A percentile compares a stretch with the other conserved stretches of the same genome.
These are phyloP conservation scores for Eugnorisma glareosa DNA, from an alignment of 2,888 invertebrate species.

Conservation along the genomic window DNA sequence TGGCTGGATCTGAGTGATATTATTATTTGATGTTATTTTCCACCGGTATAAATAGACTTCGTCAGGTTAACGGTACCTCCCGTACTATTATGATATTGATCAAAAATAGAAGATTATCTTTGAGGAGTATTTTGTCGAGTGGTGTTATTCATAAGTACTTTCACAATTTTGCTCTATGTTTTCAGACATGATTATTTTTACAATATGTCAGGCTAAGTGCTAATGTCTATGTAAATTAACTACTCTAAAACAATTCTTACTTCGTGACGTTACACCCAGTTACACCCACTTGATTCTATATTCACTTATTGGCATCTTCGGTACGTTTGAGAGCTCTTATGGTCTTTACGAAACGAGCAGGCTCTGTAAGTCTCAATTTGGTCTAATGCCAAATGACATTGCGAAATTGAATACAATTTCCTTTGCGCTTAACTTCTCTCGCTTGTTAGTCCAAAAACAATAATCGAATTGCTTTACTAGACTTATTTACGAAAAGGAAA, in stretches of 20 bases:
- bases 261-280: neutral
- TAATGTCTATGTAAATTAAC: neutral
- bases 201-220: neutral
- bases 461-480: slow-evolving; percentile 38
- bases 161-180: neutral
- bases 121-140: neutral
- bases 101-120: neutral
- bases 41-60: too few relatives aligned
- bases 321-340: slow-evolving; percentile 59
- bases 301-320: slow-evolving; percentile 28
- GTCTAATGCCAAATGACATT: slow-evolving; percentile 75
- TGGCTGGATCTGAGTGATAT: too few relatives aligned
- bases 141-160: neutral
- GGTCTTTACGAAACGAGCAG: slow-evolving; percentile 53
- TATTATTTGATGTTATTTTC: neutral
- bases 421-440: slow-evolving; percentile 38
- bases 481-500: slow-evolving; percentile 18
- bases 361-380: slow-evolving; percentile 71
- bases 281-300: neutral
- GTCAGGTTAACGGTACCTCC: neutral
- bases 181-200: neutral
- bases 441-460: slow-evolving; percentile 40
- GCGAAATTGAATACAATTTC: slow-evolving; percentile 71
- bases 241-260: neutral
- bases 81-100: neutral